Evolutionary conservation across 2,888 invertebrate species (phyloP).

Genomic region (Melieria omissa): DNA sequence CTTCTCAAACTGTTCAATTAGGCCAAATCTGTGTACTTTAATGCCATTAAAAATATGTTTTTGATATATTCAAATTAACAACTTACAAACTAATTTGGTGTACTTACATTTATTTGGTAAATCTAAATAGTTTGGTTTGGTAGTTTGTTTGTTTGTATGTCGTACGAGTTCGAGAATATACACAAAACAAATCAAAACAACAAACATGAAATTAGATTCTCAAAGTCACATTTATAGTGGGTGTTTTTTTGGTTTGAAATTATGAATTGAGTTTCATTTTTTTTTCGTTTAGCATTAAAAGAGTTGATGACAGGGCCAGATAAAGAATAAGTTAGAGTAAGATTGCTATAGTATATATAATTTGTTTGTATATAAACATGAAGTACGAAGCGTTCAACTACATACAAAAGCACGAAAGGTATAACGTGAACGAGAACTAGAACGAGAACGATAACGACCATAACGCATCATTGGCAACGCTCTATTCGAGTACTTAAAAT

Average conservation of each 20-base stretch:
- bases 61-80: conserved; percentile 16
- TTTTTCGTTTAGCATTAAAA: conserved; percentile 3
- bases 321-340: not conserved
- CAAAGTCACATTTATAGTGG: conserved; percentile 33
- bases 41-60: conserved; percentile 3
- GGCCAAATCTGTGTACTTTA: too few species aligned
- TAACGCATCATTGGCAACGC: not conserved
- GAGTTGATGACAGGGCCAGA: conserved; percentile 1
- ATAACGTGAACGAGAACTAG: not conserved
- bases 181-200: conserved; percentile 46
- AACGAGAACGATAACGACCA: too few species aligned
- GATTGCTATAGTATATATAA: not conserved
- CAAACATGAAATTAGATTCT: conserved; percentile 47
- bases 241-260: conserved; percentile 21
- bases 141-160: conserved; percentile 37
- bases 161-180: conserved; percentile 43
- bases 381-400: not conserved
- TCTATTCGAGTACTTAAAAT: too few species aligned
- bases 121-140: conserved; percentile 45
- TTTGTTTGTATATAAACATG: not conserved
- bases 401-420: not conserved
- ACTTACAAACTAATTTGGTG: conserved; percentile 37
- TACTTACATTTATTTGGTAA: conserved; percentile 50
- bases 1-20: not conserved
- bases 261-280: conserved; percentile 10